phyloP scores from a whole-genome alignment of 2,888 invertebrate genomes.

The Synanthedon tipuliformis region DNA sequence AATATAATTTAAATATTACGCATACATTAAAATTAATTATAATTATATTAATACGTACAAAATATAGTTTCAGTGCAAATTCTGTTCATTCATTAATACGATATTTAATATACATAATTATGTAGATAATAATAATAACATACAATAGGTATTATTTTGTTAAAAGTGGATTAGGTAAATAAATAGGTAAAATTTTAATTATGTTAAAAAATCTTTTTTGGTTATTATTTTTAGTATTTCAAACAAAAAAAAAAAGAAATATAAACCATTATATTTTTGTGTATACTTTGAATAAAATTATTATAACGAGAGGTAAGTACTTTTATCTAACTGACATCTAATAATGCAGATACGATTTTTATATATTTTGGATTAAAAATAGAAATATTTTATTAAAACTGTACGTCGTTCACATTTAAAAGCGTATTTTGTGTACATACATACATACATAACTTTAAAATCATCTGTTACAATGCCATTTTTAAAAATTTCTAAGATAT shows the following conservation, averaged over 20 bases:
- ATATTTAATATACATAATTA: no score
- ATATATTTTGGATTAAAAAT: conserved; percentile 11
- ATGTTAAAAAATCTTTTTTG: conserved; percentile 18
- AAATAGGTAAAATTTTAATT: conserved; percentile 16
- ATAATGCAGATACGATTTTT: conserved; percentile 9
- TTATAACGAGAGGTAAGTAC: conserved; percentile 3
- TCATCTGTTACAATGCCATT: conserved; percentile 19
- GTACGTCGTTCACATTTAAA: conserved; percentile 24
- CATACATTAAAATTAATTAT: conserved; percentile 40
- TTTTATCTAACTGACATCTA: no score
- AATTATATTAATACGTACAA: conserved; percentile 42
- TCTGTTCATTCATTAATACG: conserved; percentile 16
- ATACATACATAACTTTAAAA: conserved; percentile 23
- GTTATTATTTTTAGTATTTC: not conserved
- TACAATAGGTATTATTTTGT: not conserved
- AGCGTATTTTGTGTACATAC: conserved; percentile 26
- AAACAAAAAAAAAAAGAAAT: not conserved
- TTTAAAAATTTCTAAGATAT: no score
- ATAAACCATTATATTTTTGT: conserved; percentile 1
- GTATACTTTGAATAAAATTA: conserved; percentile 14
- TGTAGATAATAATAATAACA: not conserved
- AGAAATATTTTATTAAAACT: conserved; percentile 7
- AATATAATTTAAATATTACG: conserved; percentile 31
- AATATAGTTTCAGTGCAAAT: conserved; percentile 49
- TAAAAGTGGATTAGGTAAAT: conserved; percentile 6